These are phyloP conservation scores for Blastomussa wellsi DNA, from an alignment of 92 coral and sea anemone genomes.

Conservation along the genomic window DNA sequence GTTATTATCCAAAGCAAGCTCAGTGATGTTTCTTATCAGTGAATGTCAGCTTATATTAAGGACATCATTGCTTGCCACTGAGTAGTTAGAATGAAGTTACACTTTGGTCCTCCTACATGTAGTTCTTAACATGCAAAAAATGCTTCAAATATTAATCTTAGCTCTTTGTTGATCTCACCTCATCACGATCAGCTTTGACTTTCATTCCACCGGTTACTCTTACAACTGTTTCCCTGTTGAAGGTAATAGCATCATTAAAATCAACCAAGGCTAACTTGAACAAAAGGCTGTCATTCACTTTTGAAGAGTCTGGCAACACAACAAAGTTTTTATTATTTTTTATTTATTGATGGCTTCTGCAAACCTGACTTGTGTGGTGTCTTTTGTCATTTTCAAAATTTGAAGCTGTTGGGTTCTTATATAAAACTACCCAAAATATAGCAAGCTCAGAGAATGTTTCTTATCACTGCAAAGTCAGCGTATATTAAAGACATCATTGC, in stretches of 20 bases:
- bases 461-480: slow-evolving; percentile 29
- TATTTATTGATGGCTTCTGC: no score
- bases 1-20: slow-evolving; percentile 14
- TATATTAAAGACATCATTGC: slow-evolving; percentile 30
- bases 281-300: neutral
- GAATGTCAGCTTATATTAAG: slow-evolving; percentile 41
- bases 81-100: neutral
- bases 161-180: slow-evolving; percentile 51
- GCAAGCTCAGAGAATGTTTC: slow-evolving; percentile 26
- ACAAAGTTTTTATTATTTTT: no score
- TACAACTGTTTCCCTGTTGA: slow-evolving; percentile 87
- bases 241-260: neutral
- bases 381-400: no score
- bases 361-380: no score
- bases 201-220: slow-evolving; percentile 99
- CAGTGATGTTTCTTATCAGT: slow-evolving; percentile 38
- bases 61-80: slow-evolving; percentile 31
- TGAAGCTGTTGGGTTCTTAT: no score
- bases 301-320: neutral
- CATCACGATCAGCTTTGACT: slow-evolving; percentile 99
- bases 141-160: neutral
- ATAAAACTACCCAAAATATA: no score
- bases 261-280: neutral
- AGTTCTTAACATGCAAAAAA: neutral
- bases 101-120: neutral